Evolutionary conservation across 2,113 vertebrate genomes (phyloP).

Genomic region (Podarcis cretensis): DNA sequence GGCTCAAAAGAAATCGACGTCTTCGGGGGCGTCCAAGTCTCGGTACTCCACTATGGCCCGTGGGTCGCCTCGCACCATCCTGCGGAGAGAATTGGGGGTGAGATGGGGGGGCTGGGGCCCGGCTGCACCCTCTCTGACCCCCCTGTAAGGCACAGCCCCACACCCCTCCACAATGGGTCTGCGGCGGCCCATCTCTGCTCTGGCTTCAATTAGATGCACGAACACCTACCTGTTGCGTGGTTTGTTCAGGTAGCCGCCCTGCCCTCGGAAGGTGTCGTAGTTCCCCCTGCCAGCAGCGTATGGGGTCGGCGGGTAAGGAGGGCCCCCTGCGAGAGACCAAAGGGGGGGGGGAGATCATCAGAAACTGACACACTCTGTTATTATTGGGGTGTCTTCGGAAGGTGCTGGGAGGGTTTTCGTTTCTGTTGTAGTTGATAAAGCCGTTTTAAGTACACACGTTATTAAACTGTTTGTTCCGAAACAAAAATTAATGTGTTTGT

Average conservation of each 20-base stretch:
- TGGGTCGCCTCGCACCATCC: conserved; percentile 91
- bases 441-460: not conserved
- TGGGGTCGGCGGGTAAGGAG: conserved; percentile 88
- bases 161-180: not conserved
- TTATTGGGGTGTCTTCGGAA: not conserved
- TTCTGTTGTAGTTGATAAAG: not conserved
- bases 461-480: not conserved
- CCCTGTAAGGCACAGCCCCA: not conserved
- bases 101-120: not conserved
- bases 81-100: conserved; percentile 43
- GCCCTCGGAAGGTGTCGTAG: conserved; percentile 91
- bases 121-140: rapidly evolving
- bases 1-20: conserved; percentile 89
- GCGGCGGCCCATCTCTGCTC: too few relatives aligned
- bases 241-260: conserved; percentile 86
- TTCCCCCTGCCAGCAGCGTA: conserved; percentile 88
- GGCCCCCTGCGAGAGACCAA: conserved; percentile 68
- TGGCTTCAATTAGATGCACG: too few relatives aligned
- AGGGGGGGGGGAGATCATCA: not conserved
- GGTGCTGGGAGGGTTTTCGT: too few relatives aligned
- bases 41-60: conserved; percentile 91
- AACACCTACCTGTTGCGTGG: conserved; percentile 88
- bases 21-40: conserved; percentile 91
- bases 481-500: too few relatives aligned
- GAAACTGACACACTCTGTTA: too few relatives aligned